Conservation (phyloP, 1,140 invertebrate species). For the Lordiphosa stackelbergi region DNA sequence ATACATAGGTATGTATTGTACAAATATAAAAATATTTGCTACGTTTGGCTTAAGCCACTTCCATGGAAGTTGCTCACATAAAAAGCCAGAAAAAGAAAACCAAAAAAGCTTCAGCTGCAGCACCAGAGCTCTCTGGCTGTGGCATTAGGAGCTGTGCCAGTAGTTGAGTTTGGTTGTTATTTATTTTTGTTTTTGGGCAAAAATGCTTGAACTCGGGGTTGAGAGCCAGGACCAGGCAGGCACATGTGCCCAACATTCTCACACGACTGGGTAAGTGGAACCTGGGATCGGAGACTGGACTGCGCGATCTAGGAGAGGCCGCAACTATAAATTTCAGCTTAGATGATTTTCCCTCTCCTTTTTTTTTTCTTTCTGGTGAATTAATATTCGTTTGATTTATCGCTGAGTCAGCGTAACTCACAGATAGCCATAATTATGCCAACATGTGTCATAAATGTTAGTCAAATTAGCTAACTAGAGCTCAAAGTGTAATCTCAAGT, state of each 20-base stretch:
- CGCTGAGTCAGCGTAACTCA: constrained; percentile 28
- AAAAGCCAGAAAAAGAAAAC: constrained; percentile 27
- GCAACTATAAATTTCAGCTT: constrained; percentile 71
- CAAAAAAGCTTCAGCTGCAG: constrained; percentile 37
- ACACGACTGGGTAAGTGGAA: constrained; percentile 57
- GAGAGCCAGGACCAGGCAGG: constrained; percentile 30
- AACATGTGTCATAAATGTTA: constrained; percentile 53
- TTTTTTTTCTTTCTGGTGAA: constrained; percentile 45
- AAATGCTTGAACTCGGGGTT: constrained; percentile 63
- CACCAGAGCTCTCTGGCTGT: constrained; percentile 51
- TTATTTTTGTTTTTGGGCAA: constrained; percentile 37
- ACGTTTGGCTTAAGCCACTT: constrained; percentile 69
- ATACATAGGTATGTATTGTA: constrained; percentile 5
- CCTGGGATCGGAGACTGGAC: constrained; percentile 18
- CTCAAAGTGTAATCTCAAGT: constrained; percentile 17
- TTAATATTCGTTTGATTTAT: constrained; percentile 76
- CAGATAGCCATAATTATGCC: constrained; percentile 27
- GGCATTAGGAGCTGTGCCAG: constrained; percentile 54
- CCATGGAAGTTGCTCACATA: constrained; percentile 72
- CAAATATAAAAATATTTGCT: constrained; percentile 69
- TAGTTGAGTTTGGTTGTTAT: constrained; percentile 44
- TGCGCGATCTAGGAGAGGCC: constrained; percentile 49
- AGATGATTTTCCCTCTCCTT: constrained; percentile 27
- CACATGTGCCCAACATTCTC: constrained; percentile 72
- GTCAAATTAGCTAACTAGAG: constrained; percentile 32